Evolutionary conservation across 2,888 invertebrate species (phyloP).

Genomic region (Petrolisthes manimaculis): DNA sequence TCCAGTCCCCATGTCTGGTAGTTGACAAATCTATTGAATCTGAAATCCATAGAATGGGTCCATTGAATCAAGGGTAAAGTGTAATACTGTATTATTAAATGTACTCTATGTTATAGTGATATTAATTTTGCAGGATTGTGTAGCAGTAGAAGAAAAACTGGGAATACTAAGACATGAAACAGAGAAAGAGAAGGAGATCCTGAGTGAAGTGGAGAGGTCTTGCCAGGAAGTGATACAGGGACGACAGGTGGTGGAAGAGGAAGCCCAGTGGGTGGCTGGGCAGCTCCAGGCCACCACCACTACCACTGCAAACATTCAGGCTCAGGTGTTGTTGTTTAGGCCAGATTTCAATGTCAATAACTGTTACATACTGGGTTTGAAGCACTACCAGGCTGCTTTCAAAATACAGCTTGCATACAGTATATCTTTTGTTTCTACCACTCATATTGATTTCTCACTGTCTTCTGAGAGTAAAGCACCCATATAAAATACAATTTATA

Average conservation of each 20-base stretch:
- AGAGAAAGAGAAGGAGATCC: conserved; percentile 47
- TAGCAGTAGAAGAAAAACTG: conserved; percentile 46
- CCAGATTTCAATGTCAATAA: too few relatives aligned
- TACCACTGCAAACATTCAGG: conserved; percentile 43
- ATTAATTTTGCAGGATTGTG: conserved; percentile 39
- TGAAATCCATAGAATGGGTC: too few relatives aligned
- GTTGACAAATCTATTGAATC: too few relatives aligned
- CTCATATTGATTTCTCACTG: too few relatives aligned
- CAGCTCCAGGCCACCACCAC: conserved; percentile 21
- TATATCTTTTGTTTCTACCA: too few relatives aligned
- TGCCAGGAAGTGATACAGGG: conserved; percentile 17
- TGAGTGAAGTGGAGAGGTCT: conserved; percentile 38
- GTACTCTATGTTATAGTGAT: background rate
- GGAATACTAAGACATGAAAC: conserved; percentile 36
- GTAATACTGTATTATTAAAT: too few relatives aligned
- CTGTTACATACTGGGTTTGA: background rate
- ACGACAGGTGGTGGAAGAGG: conserved; percentile 38
- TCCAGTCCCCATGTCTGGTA: too few relatives aligned
- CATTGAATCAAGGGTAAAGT: too few relatives aligned
- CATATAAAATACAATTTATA: too few relatives aligned
- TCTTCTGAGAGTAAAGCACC: too few relatives aligned
- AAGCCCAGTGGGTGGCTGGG: conserved; percentile 30
- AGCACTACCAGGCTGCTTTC: too few relatives aligned
- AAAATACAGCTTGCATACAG: too few relatives aligned
- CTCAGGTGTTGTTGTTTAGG: conserved; percentile 27